Conservation (phyloP, 2,113 vertebrate species). For the Zapornia atra region DNA sequence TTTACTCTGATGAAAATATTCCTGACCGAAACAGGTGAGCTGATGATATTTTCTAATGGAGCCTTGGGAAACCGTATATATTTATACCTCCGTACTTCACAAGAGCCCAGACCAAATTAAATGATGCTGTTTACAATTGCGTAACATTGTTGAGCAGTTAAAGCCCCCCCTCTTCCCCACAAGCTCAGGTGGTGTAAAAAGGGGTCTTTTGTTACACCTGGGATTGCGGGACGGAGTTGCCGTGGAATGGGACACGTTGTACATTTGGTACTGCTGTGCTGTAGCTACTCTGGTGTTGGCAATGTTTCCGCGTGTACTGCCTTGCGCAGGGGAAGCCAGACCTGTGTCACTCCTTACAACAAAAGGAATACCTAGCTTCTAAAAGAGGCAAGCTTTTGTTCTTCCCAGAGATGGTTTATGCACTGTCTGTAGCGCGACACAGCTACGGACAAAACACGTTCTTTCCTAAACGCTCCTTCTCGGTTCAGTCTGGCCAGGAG, state of each 20-base stretch:
- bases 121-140: background rate
- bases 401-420: background rate
- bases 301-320: background rate
- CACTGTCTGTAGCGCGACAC: background rate
- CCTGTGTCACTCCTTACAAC: background rate
- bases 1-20: background rate
- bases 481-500: background rate
- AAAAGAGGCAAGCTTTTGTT: background rate
- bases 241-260: background rate
- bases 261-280: background rate
- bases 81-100: background rate
- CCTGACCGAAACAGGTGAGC: background rate
- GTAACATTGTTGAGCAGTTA: background rate
- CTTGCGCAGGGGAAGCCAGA: background rate
- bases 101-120: background rate
- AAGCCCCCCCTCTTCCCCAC: background rate
- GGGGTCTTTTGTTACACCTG: background rate
- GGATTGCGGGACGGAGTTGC: background rate
- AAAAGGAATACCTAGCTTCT: background rate
- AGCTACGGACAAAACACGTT: background rate
- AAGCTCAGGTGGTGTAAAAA: background rate
- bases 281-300: background rate
- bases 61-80: background rate
- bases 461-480: background rate
- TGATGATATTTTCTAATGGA: background rate